phyloP scores from a whole-genome alignment of 1,140 invertebrate species.

The Potamilus streckersoni region DNA sequence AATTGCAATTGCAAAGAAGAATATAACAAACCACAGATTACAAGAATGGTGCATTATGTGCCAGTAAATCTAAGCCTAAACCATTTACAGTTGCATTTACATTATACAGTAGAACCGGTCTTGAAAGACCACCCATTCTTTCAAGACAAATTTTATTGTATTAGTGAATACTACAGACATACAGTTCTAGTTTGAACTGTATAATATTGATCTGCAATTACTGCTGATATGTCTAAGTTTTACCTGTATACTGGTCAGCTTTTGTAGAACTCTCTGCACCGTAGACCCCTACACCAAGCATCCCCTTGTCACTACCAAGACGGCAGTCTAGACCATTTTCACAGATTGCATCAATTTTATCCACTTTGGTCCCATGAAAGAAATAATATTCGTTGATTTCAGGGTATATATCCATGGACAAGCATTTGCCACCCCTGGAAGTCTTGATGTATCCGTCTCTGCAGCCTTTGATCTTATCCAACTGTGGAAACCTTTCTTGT shows the following conservation, averaged over 20 bases:
- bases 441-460: neutral
- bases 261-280: conserved; percentile 22
- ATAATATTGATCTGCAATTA: neutral
- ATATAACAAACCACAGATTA: no score
- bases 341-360: conserved; percentile 17
- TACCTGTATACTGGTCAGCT: conserved; percentile 30
- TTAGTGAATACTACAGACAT: no score
- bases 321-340: conserved; percentile 6
- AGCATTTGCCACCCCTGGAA: neutral
- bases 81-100: no score
- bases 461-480: conserved; percentile 6
- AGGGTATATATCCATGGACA: conserved; percentile 2
- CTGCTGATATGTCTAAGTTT: neutral
- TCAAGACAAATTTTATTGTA: no score
- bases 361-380: conserved; percentile 27
- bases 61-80: no score
- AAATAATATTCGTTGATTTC: conserved; percentile 21
- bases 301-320: conserved; percentile 15
- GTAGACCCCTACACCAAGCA: conserved; percentile 26
- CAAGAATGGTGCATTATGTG: no score
- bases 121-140: no score
- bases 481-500: neutral
- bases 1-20: no score
- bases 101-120: no score
- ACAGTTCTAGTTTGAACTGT: neutral